Conservation (phyloP, 1,140 invertebrate species). For the Drosophila rufa region DNA sequence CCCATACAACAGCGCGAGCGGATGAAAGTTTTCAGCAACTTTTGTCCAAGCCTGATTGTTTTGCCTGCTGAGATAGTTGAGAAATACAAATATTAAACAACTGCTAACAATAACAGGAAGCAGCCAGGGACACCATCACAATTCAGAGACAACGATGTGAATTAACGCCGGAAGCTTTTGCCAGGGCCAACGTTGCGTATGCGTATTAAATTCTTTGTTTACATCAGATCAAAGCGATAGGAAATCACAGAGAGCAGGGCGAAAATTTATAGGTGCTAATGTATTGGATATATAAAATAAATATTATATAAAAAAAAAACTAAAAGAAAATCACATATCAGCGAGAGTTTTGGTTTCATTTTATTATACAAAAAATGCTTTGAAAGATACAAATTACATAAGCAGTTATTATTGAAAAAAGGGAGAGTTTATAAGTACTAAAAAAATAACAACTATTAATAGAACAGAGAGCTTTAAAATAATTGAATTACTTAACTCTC, state of each 20-base stretch:
- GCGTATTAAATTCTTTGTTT: conserved; percentile 20
- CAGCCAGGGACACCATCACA: conserved; percentile 6
- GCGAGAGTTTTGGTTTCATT: not conserved
- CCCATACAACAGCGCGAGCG: conserved; percentile 17
- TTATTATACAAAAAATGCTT: not conserved
- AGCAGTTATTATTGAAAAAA: not conserved
- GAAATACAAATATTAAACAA: conserved; percentile 51
- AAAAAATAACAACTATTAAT: too few species aligned
- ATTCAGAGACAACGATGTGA: conserved; percentile 8
- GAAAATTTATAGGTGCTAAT: not conserved
- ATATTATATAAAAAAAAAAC: not conserved
- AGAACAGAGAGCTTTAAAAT: not conserved
- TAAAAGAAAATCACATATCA: too few species aligned
- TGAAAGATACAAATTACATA: not conserved
- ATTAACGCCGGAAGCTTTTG: conserved; percentile 12
- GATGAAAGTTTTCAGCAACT: conserved; percentile 54
- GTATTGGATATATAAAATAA: not conserved
- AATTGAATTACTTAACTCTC: not conserved
- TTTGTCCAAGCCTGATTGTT: conserved; percentile 63
- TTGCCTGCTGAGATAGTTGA: conserved; percentile 61
- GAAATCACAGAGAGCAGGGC: not conserved
- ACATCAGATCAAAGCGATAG: conserved; percentile 6
- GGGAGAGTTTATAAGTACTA: not conserved
- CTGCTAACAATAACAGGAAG: conserved; percentile 17
- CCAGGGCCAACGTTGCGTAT: conserved; percentile 24